These are phyloP conservation scores for Rutilus rutilus DNA, from an alignment of 2,113 vertebrate species.

Conservation along the genomic window DNA sequence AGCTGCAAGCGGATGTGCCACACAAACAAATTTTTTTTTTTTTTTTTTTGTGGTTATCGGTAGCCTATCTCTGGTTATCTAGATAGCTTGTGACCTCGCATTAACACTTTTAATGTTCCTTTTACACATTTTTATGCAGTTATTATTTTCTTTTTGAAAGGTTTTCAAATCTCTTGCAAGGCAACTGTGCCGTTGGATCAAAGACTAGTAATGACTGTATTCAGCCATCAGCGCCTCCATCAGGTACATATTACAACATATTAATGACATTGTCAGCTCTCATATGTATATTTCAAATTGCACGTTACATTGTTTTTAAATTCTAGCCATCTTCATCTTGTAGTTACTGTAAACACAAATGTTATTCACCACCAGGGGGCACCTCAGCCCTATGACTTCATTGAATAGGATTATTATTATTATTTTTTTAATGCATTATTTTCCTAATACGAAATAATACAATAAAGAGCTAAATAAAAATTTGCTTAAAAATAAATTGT, in stretches of 20 bases:
- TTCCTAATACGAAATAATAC: neutral
- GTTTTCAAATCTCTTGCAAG: conserved; percentile 78
- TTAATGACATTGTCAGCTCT: neutral
- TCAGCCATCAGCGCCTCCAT: conserved; percentile 35
- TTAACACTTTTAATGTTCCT: neutral
- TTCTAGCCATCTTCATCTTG: neutral
- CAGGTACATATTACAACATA: conserved; percentile 58
- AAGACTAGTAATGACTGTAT: conserved; percentile 63
- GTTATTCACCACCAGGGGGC: conserved; percentile 5
- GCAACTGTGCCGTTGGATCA: conserved; percentile 58
- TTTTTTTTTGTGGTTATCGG: neutral
- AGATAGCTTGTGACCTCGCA: neutral
- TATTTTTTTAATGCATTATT: neutral
- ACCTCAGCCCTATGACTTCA: conserved; percentile 31
- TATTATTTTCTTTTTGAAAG: conserved; percentile 54
- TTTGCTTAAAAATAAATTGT: too few species aligned
- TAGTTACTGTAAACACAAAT: neutral
- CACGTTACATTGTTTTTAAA: neutral
- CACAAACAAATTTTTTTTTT: neutral
- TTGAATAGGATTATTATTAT: neutral
- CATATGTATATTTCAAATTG: neutral
- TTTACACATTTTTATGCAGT: neutral
- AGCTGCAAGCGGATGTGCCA: neutral
- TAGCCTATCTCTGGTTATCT: neutral
- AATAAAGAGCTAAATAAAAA: neutral